Evolutionary conservation across 2,113 vertebrate genomes (phyloP), one percentile per base, ranked within the genome.

Genomic region (Takifugu flavidus): DNA sequence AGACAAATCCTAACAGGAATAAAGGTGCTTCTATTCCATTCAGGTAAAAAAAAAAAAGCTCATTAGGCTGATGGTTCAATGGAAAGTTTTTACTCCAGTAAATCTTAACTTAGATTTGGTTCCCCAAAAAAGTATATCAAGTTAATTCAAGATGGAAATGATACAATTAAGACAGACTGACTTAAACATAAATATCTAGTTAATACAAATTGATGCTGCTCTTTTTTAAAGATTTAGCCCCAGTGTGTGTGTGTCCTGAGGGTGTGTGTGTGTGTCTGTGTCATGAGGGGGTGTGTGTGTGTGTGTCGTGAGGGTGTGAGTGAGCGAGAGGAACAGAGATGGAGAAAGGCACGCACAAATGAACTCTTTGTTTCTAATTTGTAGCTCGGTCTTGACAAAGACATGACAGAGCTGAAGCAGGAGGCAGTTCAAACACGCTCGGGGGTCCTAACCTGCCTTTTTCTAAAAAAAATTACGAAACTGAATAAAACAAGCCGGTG

Each of bases 321-420:
- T 50, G 59, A 49, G 5, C 1, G 45, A 46, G 45, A 46, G 6
- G 8, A 0, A 39, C 31, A 62, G 5, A 72, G 27, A 44, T 12
- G 6, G 43, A 53, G 59, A 71, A 59, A 62, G 46, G 53, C 67
- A 70, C 51, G 8, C 47, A 49, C 52, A 51, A 60, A 62, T 43
- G 49, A 67, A 62, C 46, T 51, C 58, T 59, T 54, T 53, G 46
- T 50, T 53, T 70, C 55, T 79, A 62, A 75, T 75, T 75, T 75
- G 57, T 56, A 64, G 43, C 53, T 72, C 53, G 5, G 49, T 50
- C 53, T 63, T 58, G 56, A 72, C 57, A n/a, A 51, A 50, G 62
- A 59, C 67, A 51, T 66, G 71, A 60, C 55, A 45, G 51, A 68
- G 56, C 50, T 7, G 15, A 47, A 42, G 42, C 47, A 64, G 42